Evolutionary conservation across 1,140 invertebrate genomes (phyloP).

Genomic region (Rhagoletis pomonella): DNA sequence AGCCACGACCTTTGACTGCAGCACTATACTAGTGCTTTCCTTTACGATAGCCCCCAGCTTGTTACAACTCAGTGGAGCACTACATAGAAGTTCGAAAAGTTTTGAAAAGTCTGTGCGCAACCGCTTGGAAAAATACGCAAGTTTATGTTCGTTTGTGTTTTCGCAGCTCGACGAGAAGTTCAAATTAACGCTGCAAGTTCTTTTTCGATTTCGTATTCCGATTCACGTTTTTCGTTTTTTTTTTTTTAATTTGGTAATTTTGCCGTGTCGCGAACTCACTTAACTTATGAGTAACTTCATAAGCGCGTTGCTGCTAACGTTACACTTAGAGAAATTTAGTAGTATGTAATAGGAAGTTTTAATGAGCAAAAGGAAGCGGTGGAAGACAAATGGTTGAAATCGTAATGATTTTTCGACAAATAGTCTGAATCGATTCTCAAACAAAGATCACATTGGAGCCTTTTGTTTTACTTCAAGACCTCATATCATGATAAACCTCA

Average conservation of each 20-base stretch:
- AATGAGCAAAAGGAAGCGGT: no score
- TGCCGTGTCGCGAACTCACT: constrained; percentile 17
- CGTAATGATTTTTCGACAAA: no score
- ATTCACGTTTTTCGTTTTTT: background rate
- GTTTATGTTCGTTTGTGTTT: background rate
- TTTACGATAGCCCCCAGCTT: background rate
- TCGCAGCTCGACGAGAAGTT: background rate
- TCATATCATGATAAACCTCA: no score
- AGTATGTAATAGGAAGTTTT: no score
- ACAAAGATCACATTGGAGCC: no score
- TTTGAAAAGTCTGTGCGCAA: constrained; percentile 25
- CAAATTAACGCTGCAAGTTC: constrained; percentile 52
- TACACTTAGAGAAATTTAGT: background rate
- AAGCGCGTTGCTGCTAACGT: background rate
- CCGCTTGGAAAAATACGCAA: constrained; percentile 44
- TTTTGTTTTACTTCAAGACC: no score
- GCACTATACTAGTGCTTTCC: background rate
- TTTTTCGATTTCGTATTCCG: constrained; percentile 21
- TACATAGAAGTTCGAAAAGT: constrained; percentile 16
- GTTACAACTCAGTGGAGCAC: background rate
- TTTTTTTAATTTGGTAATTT: constrained; percentile 9
- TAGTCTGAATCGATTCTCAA: no score
- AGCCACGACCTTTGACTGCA: constrained; percentile 12
- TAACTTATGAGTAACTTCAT: constrained; percentile 21
- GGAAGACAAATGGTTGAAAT: no score